phyloP scores from a whole-genome alignment of 2,888 invertebrate species.

The Folsomia manolachei region DNA sequence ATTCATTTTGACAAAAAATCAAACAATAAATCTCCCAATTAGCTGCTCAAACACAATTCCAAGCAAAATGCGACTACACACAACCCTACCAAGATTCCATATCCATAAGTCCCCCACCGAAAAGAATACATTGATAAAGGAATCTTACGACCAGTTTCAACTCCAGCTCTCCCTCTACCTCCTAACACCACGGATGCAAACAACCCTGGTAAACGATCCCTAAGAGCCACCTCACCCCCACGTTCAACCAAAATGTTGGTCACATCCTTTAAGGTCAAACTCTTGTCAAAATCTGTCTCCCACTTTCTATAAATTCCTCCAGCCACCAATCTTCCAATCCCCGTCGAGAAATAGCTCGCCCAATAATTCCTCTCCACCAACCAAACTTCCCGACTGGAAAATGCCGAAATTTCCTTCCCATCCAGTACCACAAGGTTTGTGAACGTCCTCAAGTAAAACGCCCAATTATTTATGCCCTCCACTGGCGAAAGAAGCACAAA shows the following conservation, averaged over 20 bases:
- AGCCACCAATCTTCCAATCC: slow-evolving; percentile 18
- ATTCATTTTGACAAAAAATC: too few species aligned
- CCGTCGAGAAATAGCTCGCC: not conserved
- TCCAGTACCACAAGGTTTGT: slow-evolving; percentile 15
- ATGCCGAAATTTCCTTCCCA: slow-evolving; percentile 11
- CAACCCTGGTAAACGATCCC: not conserved
- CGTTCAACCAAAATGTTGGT: not conserved
- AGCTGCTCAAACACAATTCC: not conserved
- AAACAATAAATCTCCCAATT: too few species aligned
- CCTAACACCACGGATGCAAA: not conserved
- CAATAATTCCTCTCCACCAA: slow-evolving; percentile 25
- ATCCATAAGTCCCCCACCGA: not conserved
- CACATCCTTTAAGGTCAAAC: not conserved
- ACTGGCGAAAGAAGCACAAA: slow-evolving; percentile 8
- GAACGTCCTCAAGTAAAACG: slow-evolving; percentile 10
- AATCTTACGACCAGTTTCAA: not conserved
- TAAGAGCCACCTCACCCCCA: not conserved
- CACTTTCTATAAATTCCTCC: slow-evolving; percentile 30
- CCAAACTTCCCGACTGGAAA: slow-evolving; percentile 20
- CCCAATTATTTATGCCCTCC: not conserved
- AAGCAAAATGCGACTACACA: not conserved
- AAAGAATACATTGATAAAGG: not conserved
- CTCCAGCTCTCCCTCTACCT: not conserved
- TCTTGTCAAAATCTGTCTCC: slow-evolving; percentile 13
- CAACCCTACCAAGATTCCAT: not conserved